Evolutionary conservation across 2,888 invertebrate species (phyloP), one percentile per base, ranked within the genome.

Genomic region (Chymomyza amoena): DNA sequence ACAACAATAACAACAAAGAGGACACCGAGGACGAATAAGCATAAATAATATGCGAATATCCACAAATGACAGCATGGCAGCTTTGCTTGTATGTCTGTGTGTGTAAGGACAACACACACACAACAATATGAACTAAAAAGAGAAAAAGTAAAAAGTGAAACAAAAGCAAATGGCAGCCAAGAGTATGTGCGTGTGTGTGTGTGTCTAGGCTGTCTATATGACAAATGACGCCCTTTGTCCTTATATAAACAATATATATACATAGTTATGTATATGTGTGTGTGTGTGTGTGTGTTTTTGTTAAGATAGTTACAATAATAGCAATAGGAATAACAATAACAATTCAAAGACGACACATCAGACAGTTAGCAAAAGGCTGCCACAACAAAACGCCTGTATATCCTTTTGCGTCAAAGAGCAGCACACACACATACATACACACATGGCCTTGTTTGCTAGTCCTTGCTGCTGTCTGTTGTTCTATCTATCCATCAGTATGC

Each of bases 31-130:
- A 57, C 57, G 57, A 57, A 25, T 57, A 28, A 57, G 62, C 68
- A 72, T 74, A 72, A 76, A 61, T 68, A 56, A 67, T 72, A 72
- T 69, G 68, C 64, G 70, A 79, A 75, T 75, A 79, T 76, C 71
- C 70, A 69, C 73, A 78, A 75, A 66, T 73, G 80, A 69, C 76
- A 75, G 68, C 64, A 57, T 56, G 13, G 56, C 45, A 66, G 57
- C 10, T 28, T 57, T 57, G 25, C 25, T 13, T 45, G 10, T 64
- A 15, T 57, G 20, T 52, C 25, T 56, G 16, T 52, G 20, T 6
- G 50, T 15, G 36, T 39, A 61, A 61, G 39, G 5, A 36, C 25
- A 61, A 61, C 28, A 61, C 39, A 61, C 39, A 61, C 28, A 61
- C 39, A 61, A 61, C 28, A 61, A 61, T 39, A 61, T n/a, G n/a